These are phyloP conservation scores for Cataglyphis albicans DNA, from an alignment of 2,888 invertebrate species.

Conservation along the genomic window DNA sequence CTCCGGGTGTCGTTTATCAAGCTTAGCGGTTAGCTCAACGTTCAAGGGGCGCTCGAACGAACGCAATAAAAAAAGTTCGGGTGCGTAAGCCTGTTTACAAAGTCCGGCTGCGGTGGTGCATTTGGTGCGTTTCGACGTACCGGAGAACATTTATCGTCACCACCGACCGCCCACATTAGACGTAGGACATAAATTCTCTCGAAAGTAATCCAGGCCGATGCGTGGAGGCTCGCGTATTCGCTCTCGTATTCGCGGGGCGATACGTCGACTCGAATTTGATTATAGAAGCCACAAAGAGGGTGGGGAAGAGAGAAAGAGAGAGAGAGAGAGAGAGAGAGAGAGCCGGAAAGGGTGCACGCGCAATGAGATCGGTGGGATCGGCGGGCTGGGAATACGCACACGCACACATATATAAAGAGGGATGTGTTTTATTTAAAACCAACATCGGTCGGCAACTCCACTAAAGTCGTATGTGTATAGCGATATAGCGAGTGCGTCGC, in stretches of 20 bases:
- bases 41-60: slow-evolving; percentile 56
- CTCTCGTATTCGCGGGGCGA: slow-evolving; percentile 60
- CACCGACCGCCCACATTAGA: slow-evolving; percentile 51
- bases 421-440: slow-evolving; percentile 61
- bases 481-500: background rate
- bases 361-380: slow-evolving; percentile 25
- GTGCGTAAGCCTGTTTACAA: slow-evolving; percentile 60
- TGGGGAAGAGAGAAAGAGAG: background rate
- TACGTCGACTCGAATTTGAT: slow-evolving; percentile 70
- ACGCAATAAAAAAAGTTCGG: slow-evolving; percentile 66
- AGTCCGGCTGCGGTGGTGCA: slow-evolving; percentile 40
- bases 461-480: slow-evolving; percentile 11
- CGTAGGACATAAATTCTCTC: slow-evolving; percentile 65
- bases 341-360: background rate
- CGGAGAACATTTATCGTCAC: slow-evolving; percentile 62
- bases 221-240: slow-evolving; percentile 16
- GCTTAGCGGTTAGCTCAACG: slow-evolving; percentile 61
- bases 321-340: background rate
- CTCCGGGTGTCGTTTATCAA: slow-evolving; percentile 66
- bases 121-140: slow-evolving; percentile 39
- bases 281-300: slow-evolving; percentile 43
- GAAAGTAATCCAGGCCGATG: slow-evolving; percentile 62
- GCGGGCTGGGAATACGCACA: slow-evolving; percentile 24
- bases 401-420: slow-evolving; percentile 56
- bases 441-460: slow-evolving; percentile 29